Percentiles rank a stretch among this genome's conserved stretches.
phyloP scores from a whole-genome alignment of 2,888 invertebrate genomes.

The Synanthedon vespiformis region DNA sequence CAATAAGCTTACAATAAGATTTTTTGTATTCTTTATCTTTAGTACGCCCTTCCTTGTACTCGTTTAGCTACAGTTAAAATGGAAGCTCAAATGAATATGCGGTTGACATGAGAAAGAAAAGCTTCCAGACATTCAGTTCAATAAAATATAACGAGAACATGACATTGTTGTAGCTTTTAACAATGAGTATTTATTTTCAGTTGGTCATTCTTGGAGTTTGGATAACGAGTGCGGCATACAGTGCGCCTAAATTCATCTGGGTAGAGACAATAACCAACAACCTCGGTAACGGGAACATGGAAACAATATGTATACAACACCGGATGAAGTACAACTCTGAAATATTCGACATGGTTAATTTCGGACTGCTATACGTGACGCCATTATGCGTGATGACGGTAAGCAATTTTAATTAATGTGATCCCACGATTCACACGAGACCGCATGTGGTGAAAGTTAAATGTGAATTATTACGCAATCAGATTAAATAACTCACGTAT shows the following conservation, averaged over 20 bases:
- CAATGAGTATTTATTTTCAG: constrained; percentile 37
- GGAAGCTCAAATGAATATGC: no score
- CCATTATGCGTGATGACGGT: constrained; percentile 86
- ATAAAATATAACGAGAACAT: no score
- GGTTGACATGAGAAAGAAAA: no score
- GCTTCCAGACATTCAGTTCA: no score
- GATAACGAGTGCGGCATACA: constrained; percentile 85
- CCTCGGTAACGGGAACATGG: constrained; percentile 68
- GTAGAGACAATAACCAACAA: constrained; percentile 79
- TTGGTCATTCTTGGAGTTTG: constrained; percentile 83
- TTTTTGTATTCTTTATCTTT: no score
- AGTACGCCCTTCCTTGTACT: no score
- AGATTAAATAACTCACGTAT: neutral
- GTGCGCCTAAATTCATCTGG: constrained; percentile 86
- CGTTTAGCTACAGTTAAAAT: no score
- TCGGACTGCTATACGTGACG: constrained; percentile 83
- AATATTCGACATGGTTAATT: constrained; percentile 83
- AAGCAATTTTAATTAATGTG: constrained; percentile 27
- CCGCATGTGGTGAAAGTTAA: neutral
- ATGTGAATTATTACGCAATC: neutral
- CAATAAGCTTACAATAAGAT: no score
- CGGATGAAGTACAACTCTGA: constrained; percentile 83
- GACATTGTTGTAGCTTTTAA: no score
- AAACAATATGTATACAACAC: constrained; percentile 81
- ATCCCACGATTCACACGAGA: neutral